Percentiles rank a stretch among this genome's conserved stretches.
Conservation (phyloP, 2,888 invertebrate species). For the Meiosimyza decipiens region DNA sequence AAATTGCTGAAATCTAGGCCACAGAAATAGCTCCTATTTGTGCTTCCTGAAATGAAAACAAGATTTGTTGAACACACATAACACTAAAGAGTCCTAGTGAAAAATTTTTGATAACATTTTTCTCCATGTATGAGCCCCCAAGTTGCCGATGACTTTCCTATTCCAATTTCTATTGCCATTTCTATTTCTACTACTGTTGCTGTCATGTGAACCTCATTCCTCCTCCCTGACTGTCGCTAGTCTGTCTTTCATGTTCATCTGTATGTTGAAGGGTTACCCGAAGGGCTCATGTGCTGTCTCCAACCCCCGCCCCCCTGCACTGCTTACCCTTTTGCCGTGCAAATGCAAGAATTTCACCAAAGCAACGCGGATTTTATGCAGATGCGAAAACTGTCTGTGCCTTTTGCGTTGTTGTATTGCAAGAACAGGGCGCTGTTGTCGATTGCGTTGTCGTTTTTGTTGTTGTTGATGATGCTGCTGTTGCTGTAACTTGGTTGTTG, state of each 20-base stretch:
- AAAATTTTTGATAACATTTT: too few species aligned
- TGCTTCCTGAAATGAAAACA: too few species aligned
- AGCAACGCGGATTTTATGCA: conserved; percentile 33
- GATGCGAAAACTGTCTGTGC: conserved; percentile 32
- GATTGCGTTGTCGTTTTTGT: not conserved
- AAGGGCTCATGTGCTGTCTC: not conserved
- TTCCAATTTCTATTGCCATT: conserved; percentile 10
- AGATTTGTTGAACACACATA: too few species aligned
- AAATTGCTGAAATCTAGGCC: too few species aligned
- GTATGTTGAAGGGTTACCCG: conserved; percentile 15
- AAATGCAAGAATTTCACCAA: conserved; percentile 9
- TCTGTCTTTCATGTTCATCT: conserved; percentile 13
- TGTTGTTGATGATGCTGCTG: conserved; percentile 4
- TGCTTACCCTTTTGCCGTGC: too few species aligned
- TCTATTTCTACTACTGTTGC: conserved; percentile 10
- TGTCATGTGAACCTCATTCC: not conserved
- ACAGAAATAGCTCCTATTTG: too few species aligned
- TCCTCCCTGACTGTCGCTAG: not conserved
- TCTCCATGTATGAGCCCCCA: not conserved
- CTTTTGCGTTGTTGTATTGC: not conserved
- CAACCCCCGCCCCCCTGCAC: not conserved
- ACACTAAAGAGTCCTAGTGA: too few species aligned
- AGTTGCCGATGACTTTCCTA: not conserved
- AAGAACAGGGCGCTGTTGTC: too few species aligned
- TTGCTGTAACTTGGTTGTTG: conserved; percentile 8